Percentiles rank a stretch among this genome's conserved stretches.
phyloP scores from a whole-genome alignment of 2,113 vertebrate species.

The Melanotaenia duboulayi region DNA sequence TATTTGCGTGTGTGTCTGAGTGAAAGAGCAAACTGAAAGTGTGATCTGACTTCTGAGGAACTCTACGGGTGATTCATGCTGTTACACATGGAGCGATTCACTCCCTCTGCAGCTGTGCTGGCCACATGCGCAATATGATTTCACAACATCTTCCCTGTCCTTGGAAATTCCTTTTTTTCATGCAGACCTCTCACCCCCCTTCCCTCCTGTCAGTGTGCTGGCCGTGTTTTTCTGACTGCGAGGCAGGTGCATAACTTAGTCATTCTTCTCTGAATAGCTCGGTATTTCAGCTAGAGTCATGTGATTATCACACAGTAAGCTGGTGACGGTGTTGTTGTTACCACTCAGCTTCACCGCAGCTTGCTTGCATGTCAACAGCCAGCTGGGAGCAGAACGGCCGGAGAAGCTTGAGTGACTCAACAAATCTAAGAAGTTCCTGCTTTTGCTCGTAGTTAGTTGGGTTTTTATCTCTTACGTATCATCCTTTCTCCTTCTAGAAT shows the following conservation, averaged over 20 bases:
- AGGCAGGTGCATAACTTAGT: conserved; percentile 81
- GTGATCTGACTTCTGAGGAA: conserved; percentile 76
- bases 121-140: conserved; percentile 79
- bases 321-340: conserved; percentile 59
- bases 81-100: conserved; percentile 73
- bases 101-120: conserved; percentile 77
- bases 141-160: conserved; percentile 80
- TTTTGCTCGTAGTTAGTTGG: conserved; percentile 3
- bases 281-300: conserved; percentile 54
- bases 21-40: conserved; percentile 46
- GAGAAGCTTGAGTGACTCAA: conserved; percentile 57
- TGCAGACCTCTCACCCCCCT: conserved; percentile 35
- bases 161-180: conserved; percentile 79
- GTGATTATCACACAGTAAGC: conserved; percentile 58
- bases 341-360: conserved; percentile 50
- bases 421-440: conserved; percentile 38
- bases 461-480: conserved; percentile 29
- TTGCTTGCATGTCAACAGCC: conserved; percentile 45
- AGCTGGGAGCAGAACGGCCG: conserved; percentile 36
- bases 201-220: conserved; percentile 55
- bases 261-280: conserved; percentile 58
- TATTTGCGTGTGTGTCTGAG: background rate
- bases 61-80: conserved; percentile 78
- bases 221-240: conserved; percentile 64
- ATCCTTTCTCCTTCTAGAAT: conserved; percentile 26